phyloP scores from a whole-genome alignment of 2,797 vertebrate species.

The Thamnophis elegans region DNA sequence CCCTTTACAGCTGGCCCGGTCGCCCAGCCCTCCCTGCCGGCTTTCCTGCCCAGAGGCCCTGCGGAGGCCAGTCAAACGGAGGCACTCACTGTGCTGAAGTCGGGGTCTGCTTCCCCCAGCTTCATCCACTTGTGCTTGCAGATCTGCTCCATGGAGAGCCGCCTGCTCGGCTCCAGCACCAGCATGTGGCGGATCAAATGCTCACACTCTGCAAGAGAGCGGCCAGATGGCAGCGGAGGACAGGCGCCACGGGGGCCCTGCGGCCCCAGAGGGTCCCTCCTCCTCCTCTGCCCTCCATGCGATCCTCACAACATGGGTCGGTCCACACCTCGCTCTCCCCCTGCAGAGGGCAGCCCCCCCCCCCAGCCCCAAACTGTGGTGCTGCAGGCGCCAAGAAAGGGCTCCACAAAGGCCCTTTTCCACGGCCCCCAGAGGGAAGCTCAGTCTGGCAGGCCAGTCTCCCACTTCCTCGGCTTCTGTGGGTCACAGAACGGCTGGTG shows the following conservation, averaged over 20 bases:
- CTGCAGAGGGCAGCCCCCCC: not conserved
- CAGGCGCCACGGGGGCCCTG: too few species aligned
- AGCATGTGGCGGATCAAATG: conserved; percentile 99
- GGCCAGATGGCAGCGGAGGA: not conserved
- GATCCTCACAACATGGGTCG: too few species aligned
- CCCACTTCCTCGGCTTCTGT: not conserved
- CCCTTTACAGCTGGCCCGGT: not conserved
- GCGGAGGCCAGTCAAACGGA: not conserved
- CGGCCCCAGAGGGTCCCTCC: not conserved
- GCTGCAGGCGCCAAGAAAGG: not conserved
- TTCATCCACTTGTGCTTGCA: conserved; percentile 99
- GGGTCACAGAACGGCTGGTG: too few species aligned
- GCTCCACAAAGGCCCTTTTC: not conserved
- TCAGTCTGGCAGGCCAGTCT: not conserved
- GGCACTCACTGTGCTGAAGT: conserved; percentile 89
- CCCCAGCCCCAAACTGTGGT: not conserved
- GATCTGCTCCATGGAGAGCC: conserved; percentile 98
- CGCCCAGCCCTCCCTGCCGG: not conserved
- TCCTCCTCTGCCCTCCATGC: not conserved
- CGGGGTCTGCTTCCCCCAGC: conserved; percentile 88
- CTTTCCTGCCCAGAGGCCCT: not conserved
- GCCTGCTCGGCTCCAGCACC: conserved; percentile 91
- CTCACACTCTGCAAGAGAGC: conserved; percentile 86
- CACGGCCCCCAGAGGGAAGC: not conserved
- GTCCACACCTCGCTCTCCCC: not conserved